Base-by-base conservation (phyloP, 1,140 invertebrate species). In the Drosophila carrolli region DNA sequence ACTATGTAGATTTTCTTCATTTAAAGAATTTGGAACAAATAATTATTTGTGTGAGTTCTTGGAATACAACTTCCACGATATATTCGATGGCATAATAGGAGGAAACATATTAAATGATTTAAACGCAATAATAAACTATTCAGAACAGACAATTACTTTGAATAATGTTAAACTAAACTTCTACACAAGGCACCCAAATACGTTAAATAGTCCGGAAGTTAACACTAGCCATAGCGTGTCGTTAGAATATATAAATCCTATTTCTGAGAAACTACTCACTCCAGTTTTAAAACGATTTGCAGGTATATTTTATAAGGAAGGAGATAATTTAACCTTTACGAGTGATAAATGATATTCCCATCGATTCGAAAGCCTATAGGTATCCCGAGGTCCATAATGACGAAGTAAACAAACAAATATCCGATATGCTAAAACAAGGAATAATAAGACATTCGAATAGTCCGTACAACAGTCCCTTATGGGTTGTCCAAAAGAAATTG, bases 381-480 rank as follows among this genome's bases (percentile, higher is more conserved):
- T 58, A 58, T 23, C 41, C 55, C 29, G 43, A 58, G 11, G 23
- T 43, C 14, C 55, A 58, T 58, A 19, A 32, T 11, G 8, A 46
- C 13, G 55, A 57, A 57, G 55, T 46, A 29, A 35, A 57, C 23
- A 23, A 23, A 23, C 23, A 23, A 23, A 23, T 23, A 23, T 23
- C 23, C 23, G 23, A 23, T 23, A 37, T 57, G 41, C n/a, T 37
- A 13, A 46, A 58, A 44, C 55, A 58, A 58, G 40, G 55, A 58
- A 46, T 58, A 58, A 58, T 58, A 46, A 46, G 43, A 7, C 23
- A 46, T 58, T 46, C 27, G 5, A 58, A 58, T 19, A 58, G 55
- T 29, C 41, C 55, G 13, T 56, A 44, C 9, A 44, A 44, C 16
- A 44, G 43, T 43, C 16, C 16, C 2, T 58, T 35, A 46, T 46